Conservation (phyloP, 2,888 invertebrate species). For the Mylabris sibirica region DNA sequence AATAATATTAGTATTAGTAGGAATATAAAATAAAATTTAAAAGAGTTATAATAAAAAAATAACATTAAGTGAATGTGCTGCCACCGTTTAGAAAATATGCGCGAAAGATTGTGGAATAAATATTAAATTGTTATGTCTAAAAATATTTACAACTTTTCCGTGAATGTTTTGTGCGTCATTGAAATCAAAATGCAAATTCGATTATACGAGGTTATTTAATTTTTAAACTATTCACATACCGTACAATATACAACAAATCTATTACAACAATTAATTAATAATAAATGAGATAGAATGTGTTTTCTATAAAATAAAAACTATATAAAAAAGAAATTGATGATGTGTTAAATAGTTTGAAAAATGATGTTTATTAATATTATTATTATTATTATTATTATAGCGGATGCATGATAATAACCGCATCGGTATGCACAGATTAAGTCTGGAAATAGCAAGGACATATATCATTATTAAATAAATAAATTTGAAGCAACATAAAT, state of each 20-base stretch:
- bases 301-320: slow-evolving; percentile 16
- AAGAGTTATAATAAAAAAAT: slow-evolving; percentile 18
- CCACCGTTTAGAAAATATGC: slow-evolving; percentile 69
- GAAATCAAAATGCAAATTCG: slow-evolving; percentile 44
- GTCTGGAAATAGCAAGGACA: slow-evolving; percentile 31
- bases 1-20: not conserved
- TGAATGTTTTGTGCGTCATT: slow-evolving; percentile 54
- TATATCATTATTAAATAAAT: slow-evolving; percentile 25
- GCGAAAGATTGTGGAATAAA: slow-evolving; percentile 54
- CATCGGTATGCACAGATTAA: slow-evolving; percentile 25
- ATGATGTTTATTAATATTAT: not conserved
- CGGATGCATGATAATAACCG: slow-evolving; percentile 23
- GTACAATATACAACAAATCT: too few relatives aligned
- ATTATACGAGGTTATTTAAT: slow-evolving; percentile 12
- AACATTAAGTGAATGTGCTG: slow-evolving; percentile 60
- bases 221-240: not conserved
- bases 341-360: not conserved
- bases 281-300: too few relatives aligned
- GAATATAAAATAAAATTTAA: slow-evolving; percentile 51
- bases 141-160: slow-evolving; percentile 58
- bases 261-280: not conserved
- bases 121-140: slow-evolving; percentile 58
- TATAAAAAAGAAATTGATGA: not conserved
- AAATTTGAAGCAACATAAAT: too few relatives aligned
- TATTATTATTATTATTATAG: slow-evolving; percentile 14